These are phyloP conservation scores for Lonchura striata DNA, from an alignment of 2,113 vertebrate genomes.

Conservation along the genomic window DNA sequence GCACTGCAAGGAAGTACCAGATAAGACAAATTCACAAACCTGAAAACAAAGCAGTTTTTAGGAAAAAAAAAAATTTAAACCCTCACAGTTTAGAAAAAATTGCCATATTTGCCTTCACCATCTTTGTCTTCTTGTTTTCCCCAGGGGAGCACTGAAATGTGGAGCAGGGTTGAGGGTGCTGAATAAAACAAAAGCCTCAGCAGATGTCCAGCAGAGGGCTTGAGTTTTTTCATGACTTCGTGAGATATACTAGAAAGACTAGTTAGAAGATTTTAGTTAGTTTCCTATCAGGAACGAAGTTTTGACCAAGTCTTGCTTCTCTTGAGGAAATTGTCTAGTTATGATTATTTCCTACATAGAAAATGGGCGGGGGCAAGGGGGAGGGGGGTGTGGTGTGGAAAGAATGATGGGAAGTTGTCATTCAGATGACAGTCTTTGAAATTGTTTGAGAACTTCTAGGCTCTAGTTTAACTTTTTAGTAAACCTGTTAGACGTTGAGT, in stretches of 20 bases:
- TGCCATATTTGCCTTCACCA: not conserved
- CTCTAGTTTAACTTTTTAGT: not conserved
- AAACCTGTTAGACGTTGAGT: not conserved
- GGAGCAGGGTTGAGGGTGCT: not conserved
- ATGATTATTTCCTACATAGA: not conserved
- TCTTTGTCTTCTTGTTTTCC: not conserved
- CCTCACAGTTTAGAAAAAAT: not conserved
- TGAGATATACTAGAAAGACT: not conserved
- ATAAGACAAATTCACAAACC: not conserved
- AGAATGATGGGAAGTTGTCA: not conserved
- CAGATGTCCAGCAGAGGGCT: not conserved
- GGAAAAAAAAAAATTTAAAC: too few relatives aligned
- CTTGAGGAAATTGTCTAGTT: not conserved
- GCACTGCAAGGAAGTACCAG: too few relatives aligned
- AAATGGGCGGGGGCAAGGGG: not conserved
- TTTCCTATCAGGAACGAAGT: not conserved
- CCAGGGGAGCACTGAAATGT: not conserved
- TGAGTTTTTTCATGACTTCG: not conserved
- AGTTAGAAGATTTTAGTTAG: not conserved
- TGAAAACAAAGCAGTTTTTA: not conserved
- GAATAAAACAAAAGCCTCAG: not conserved
- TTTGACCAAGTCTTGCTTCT: not conserved
- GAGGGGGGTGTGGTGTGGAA: not conserved
- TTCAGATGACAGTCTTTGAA: not conserved
- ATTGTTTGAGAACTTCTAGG: not conserved